Conservation (phyloP, 2,888 invertebrate genomes). For the Cryptus armator region DNA sequence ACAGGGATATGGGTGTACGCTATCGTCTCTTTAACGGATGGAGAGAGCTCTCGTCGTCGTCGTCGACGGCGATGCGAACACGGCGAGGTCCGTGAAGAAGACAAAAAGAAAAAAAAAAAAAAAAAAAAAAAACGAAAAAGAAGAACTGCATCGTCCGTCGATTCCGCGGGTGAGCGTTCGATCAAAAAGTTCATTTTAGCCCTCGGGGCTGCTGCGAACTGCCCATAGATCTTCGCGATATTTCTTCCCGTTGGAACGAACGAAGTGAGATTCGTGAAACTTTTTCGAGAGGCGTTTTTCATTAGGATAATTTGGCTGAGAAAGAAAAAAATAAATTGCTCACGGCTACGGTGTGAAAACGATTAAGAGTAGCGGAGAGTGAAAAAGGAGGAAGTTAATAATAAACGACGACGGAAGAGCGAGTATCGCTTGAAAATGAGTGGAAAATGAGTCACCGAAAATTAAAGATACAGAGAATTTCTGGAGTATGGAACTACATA, state of each 20-base stretch:
- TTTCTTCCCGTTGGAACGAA: background rate
- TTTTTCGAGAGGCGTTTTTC: too few species aligned
- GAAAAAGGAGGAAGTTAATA: background rate
- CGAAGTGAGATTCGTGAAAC: background rate
- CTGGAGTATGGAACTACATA: too few species aligned
- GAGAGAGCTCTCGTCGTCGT: constrained; percentile 38
- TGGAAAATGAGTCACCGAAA: background rate
- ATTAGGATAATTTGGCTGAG: too few species aligned
- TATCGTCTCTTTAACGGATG: constrained; percentile 48
- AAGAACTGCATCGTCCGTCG: constrained; percentile 55
- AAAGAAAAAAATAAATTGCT: background rate
- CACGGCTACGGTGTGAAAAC: background rate
- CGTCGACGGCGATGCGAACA: constrained; percentile 27
- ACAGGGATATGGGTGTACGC: constrained; percentile 56
- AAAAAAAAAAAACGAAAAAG: constrained; percentile 29
- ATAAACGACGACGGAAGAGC: background rate
- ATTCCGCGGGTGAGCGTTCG: constrained; percentile 50
- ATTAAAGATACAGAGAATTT: background rate
- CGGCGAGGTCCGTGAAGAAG: background rate
- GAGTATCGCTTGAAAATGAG: background rate
- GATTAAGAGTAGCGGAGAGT: background rate
- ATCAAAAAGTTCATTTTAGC: constrained; percentile 69
- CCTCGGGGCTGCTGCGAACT: constrained; percentile 29
- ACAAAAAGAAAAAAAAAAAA: constrained; percentile 34
- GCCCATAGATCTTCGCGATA: background rate